Base-by-base conservation (phyloP, 2,797 vertebrate genomes). In the Telmatherina bonti region DNA sequence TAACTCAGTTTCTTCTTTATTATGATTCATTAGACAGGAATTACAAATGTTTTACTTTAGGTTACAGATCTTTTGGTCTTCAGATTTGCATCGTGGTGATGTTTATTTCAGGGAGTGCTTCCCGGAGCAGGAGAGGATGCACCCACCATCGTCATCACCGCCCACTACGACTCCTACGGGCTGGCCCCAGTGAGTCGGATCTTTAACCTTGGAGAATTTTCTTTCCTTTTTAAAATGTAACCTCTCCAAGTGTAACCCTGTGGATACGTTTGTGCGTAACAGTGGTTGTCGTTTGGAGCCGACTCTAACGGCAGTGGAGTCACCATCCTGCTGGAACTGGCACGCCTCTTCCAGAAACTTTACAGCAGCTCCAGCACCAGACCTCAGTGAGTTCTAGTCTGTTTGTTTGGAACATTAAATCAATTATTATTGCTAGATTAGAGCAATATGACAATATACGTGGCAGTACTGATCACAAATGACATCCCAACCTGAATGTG, bases 301-400 rank as follows among this genome's bases (percentile, higher is more conserved):
- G 95, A 96, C 79, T 96, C 95, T 5, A 95, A 96, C 22, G 95
- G 88, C 38, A 95, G 95, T 30, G 95, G 95, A 0, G 94, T 96
- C 61, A 78, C 86, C 45, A 81, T 94, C 56, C 87, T 96, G 30
- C 78, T 96, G 20, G 95, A 96, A 78, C 80, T 96, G 82, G 90
- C 84, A 0, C 91, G 94, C 27, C 92, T 96, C 47, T 95, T 96
- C 77, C 93, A 94, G 45, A 89, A 84, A 38, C 92, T 96, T 49
- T 95, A 93, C 35, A 92, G 89, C 0, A 90, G 81, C 53, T 55
- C 90, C 0, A 88, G 88, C 56, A 96, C 88, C 77, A 92, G 91
- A 73, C 92, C 94, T 7, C 85, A 71, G 95, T 95, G 68, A 93
- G 94, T 88, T 62, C 43, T 20, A 27, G 5, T 20, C 35, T 13